Conservation (phyloP, 2,888 invertebrate species). For the Leucophenga maculata region DNA sequence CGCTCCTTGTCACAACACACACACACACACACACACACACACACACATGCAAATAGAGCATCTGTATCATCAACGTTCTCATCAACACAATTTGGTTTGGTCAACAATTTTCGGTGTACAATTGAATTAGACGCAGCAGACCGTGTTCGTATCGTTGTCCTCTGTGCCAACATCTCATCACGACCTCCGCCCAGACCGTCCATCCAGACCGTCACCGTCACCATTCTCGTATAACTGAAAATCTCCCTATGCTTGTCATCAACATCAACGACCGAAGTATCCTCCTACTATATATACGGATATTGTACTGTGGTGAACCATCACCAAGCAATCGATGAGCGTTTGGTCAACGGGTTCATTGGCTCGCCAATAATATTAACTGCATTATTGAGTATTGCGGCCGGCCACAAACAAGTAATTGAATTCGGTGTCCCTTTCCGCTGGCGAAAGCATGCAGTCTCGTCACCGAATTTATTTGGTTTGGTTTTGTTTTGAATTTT, state of each 20-base stretch:
- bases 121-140: slow-evolving; percentile 67
- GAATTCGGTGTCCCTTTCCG: slow-evolving; percentile 44
- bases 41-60: not conserved
- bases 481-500: not conserved
- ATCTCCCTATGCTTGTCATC: slow-evolving; percentile 25
- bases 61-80: slow-evolving; percentile 17
- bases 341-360: slow-evolving; percentile 25
- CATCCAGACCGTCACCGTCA: too few relatives aligned
- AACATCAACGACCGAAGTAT: slow-evolving; percentile 8
- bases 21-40: slow-evolving; percentile 14
- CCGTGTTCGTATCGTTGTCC: slow-evolving; percentile 45
- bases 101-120: slow-evolving; percentile 64
- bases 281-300: not conserved
- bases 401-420: slow-evolving; percentile 64
- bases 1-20: slow-evolving; percentile 1
- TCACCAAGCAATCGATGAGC: not conserved
- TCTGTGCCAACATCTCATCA: slow-evolving; percentile 1
- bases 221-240: too few relatives aligned
- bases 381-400: slow-evolving; percentile 65
- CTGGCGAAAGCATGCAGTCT: too few relatives aligned
- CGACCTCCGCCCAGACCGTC: slow-evolving; percentile 12
- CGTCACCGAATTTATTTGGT: not conserved
- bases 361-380: slow-evolving; percentile 56
- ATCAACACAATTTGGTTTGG: slow-evolving; percentile 60
- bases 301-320: slow-evolving; percentile 12